Evolutionary conservation across 2,797 vertebrate genomes (phyloP).

Genomic region (Neosilurus mollespiculum): DNA sequence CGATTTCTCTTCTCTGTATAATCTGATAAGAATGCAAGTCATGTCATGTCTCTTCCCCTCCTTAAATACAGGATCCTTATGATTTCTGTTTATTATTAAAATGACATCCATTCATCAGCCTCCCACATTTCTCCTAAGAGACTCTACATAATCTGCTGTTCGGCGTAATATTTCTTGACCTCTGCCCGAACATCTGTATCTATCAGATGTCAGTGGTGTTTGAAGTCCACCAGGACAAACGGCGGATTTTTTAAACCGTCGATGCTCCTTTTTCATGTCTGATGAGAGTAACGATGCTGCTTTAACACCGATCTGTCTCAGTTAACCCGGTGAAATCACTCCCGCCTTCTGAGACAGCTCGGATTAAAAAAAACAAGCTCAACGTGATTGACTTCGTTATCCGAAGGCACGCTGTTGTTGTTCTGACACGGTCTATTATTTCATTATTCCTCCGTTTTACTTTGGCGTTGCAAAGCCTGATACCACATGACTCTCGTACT

Average conservation of each 20-base stretch:
- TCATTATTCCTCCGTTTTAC: neutral
- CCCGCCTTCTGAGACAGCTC: constrained; percentile 6
- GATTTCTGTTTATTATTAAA: constrained; percentile 32
- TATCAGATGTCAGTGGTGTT: constrained; percentile 29
- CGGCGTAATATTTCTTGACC: constrained; percentile 20
- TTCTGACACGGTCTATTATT: neutral
- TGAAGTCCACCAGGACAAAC: constrained; percentile 39
- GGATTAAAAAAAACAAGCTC: neutral
- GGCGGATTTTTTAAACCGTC: constrained; percentile 29
- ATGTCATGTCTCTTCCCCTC: constrained; percentile 13
- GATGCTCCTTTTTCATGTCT: constrained; percentile 48
- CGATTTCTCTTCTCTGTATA: neutral
- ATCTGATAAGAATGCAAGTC: neutral
- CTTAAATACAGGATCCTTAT: constrained; percentile 27
- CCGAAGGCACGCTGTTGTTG: neutral
- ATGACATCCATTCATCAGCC: constrained; percentile 27
- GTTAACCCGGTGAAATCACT: constrained; percentile 2
- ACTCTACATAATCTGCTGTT: constrained; percentile 33
- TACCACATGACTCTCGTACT: neutral
- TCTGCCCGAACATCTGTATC: constrained; percentile 30
- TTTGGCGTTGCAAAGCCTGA: constrained; percentile 7
- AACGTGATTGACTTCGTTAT: neutral
- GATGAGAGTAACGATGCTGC: constrained; percentile 39
- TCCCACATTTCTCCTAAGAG: neutral
- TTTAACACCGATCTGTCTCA: constrained; percentile 34